Conservation (phyloP, 1,140 invertebrate genomes). For the Meloidogyne hapla region DNA sequence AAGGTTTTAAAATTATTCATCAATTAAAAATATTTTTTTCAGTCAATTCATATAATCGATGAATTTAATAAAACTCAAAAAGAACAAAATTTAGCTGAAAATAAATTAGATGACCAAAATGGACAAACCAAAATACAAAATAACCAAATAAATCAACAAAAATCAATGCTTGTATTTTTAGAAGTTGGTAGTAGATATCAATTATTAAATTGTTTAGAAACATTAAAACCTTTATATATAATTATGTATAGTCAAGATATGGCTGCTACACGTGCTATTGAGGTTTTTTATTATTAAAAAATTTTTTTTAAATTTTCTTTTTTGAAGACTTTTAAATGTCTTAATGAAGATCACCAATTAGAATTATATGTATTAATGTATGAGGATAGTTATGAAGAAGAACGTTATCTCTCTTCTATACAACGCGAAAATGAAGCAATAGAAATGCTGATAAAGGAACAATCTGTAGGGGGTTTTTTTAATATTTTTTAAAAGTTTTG, state of each 20-base stretch:
- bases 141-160: background rate
- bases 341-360: slow-evolving; percentile 35
- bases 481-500: background rate
- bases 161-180: slow-evolving; percentile 41
- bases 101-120: background rate
- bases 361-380: slow-evolving; percentile 52
- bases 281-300: slow-evolving; percentile 32
- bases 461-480: slow-evolving; percentile 36
- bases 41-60: background rate
- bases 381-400: slow-evolving; percentile 54
- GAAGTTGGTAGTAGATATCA: slow-evolving; percentile 48
- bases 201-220: slow-evolving; percentile 50
- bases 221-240: slow-evolving; percentile 45
- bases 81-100: background rate
- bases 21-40: background rate
- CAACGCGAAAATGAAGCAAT: slow-evolving; percentile 47
- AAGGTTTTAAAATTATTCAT: background rate
- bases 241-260: slow-evolving; percentile 54
- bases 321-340: slow-evolving; percentile 54
- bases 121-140: background rate
- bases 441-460: slow-evolving; percentile 53
- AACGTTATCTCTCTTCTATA: slow-evolving; percentile 51
- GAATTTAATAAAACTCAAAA: background rate
- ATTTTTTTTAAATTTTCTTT: background rate
- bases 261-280: slow-evolving; percentile 43